Conservation (phyloP, 2,888 invertebrate genomes). For the Drosophila trichaetosa region DNA sequence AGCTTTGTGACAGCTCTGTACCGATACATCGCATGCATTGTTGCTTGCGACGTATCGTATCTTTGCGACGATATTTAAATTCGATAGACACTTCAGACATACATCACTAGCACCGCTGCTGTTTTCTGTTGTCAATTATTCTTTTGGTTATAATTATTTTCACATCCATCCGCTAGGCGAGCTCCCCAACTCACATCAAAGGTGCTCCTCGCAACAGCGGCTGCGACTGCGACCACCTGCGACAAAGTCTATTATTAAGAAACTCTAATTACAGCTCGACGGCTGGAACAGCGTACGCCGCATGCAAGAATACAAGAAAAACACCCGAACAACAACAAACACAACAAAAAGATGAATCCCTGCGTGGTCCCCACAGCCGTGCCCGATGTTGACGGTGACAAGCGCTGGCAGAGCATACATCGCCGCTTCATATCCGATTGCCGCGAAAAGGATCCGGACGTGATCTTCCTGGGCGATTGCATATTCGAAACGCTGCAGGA, state of each 20-base stretch:
- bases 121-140: slow-evolving; percentile 60
- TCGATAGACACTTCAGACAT: neutral
- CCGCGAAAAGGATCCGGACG: slow-evolving; percentile 95
- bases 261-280: slow-evolving; percentile 8
- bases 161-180: slow-evolving; percentile 28
- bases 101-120: slow-evolving; percentile 48
- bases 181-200: slow-evolving; percentile 16
- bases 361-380: slow-evolving; percentile 90
- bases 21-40: neutral
- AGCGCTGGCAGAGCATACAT: slow-evolving; percentile 87
- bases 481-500: slow-evolving; percentile 93
- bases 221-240: neutral
- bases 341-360: slow-evolving; percentile 87
- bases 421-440: slow-evolving; percentile 93
- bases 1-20: neutral
- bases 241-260: slow-evolving; percentile 1
- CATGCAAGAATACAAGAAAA: slow-evolving; percentile 35
- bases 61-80: neutral
- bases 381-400: slow-evolving; percentile 93
- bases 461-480: slow-evolving; percentile 96
- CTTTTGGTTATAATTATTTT: slow-evolving; percentile 63
- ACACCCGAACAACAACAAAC: slow-evolving; percentile 12
- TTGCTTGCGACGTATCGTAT: neutral
- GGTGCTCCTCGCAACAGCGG: neutral
- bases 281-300: slow-evolving; percentile 40